Evolutionary conservation across 2,797 vertebrate genomes (phyloP).

Genomic region (Hypotaenidia okinawae): DNA sequence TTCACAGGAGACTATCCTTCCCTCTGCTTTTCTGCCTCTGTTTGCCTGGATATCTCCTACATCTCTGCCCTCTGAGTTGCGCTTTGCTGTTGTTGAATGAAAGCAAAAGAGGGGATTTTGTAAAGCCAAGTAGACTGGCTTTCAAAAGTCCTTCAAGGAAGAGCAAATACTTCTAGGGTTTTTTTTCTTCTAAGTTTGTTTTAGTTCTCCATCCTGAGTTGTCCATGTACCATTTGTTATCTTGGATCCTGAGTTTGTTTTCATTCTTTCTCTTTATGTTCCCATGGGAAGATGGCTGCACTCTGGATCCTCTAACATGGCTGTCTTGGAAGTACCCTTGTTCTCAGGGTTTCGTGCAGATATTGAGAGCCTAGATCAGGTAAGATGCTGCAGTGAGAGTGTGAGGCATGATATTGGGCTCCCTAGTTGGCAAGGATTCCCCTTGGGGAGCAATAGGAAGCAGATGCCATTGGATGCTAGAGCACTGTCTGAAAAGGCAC

Average conservation of each 20-base stretch:
- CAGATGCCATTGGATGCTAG: background rate
- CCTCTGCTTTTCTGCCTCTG: background rate
- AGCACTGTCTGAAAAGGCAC: background rate
- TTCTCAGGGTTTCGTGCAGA: constrained; percentile 90
- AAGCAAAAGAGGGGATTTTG: background rate
- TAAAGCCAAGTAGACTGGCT: background rate
- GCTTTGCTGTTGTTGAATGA: background rate
- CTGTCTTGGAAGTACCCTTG: constrained; percentile 90
- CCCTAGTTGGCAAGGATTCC: background rate
- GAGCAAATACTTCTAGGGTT: background rate
- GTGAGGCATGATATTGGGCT: background rate
- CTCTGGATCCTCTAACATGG: constrained; percentile 94
- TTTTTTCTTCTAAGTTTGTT: background rate
- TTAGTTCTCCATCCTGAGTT: background rate
- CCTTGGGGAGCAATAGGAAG: background rate
- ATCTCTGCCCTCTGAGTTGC: background rate
- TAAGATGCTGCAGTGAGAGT: constrained; percentile 20
- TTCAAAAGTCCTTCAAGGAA: background rate
- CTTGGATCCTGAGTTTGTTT: background rate
- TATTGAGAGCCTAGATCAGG: constrained; percentile 90
- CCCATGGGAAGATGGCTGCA: constrained; percentile 87
- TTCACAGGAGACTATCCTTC: background rate
- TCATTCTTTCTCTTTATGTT: background rate
- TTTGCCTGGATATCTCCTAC: background rate
- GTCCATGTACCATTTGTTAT: background rate